These are phyloP conservation scores for Paramuricea clavata DNA, from an alignment of 92 coral and sea anemone species.

Conservation along the genomic window DNA sequence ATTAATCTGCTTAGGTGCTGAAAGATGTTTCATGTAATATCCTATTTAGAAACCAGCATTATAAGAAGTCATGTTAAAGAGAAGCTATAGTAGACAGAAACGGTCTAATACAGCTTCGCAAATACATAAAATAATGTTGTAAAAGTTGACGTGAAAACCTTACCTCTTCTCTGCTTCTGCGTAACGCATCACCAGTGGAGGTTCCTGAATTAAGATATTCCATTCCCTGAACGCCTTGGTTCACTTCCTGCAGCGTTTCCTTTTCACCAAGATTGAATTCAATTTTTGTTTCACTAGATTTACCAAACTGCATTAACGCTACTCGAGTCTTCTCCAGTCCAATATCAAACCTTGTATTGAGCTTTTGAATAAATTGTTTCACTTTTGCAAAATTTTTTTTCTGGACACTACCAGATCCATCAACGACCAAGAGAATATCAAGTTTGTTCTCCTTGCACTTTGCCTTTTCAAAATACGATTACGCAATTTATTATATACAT, in stretches of 20 bases:
- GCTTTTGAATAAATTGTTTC: constrained; percentile 9
- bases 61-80: too few species aligned
- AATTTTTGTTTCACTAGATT: neutral
- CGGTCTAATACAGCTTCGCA: too few species aligned
- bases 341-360: constrained; percentile 21
- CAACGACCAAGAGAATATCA: constrained; percentile 18
- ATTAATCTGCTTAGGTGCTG: too few species aligned
- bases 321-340: constrained; percentile 17
- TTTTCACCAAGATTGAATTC: constrained; percentile 34
- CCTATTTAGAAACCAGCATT: too few species aligned
- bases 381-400: constrained; percentile 1
- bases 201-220: constrained; percentile 14
- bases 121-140: too few species aligned
- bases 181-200: constrained; percentile 35
- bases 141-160: neutral
- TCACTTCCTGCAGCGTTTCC: neutral
- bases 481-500: too few species aligned
- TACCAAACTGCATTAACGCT: constrained; percentile 28
- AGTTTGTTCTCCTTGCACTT: neutral
- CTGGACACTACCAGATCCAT: constrained; percentile 27
- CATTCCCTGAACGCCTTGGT: constrained; percentile 17
- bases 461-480: neutral
- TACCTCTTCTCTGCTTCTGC: constrained; percentile 22
- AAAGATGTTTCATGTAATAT: too few species aligned
- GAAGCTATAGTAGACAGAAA: too few species aligned